Conservation (phyloP, 2,888 invertebrate species). For the Tetanocera ferruginea region DNA sequence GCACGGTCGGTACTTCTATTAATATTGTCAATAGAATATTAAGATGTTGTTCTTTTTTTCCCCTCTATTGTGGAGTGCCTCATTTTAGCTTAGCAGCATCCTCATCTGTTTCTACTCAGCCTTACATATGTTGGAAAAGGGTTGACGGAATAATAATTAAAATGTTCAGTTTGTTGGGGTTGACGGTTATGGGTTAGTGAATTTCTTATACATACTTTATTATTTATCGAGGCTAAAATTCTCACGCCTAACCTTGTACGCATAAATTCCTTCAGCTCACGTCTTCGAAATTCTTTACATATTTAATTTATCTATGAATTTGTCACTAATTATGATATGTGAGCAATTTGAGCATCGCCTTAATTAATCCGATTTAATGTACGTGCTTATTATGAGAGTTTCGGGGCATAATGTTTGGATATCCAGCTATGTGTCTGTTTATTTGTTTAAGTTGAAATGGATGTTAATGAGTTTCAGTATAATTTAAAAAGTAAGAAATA, state of each 20-base stretch:
- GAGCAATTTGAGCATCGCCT: not conserved
- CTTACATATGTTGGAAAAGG: no score
- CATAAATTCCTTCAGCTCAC: not conserved
- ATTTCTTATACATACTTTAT: no score
- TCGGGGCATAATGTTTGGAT: not conserved
- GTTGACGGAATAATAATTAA: no score
- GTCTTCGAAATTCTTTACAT: not conserved
- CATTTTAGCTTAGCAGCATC: no score
- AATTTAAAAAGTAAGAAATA: not conserved
- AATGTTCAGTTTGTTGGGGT: no score
- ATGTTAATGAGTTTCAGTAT: not conserved
- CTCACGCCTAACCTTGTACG: not conserved
- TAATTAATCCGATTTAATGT: conserved; percentile 7
- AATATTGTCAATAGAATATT: no score
- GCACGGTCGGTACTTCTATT: no score
- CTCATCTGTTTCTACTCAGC: no score
- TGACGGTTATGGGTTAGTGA: no score
- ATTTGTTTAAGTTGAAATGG: not conserved
- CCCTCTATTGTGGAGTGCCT: no score
- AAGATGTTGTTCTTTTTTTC: no score
- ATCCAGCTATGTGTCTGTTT: not conserved
- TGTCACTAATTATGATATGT: not conserved
- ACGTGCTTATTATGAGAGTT: not conserved
- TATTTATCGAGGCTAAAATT: not conserved
- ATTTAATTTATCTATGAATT: not conserved